Evolutionary conservation across 2,888 invertebrate genomes (phyloP), one percentile per base, ranked within the genome.

Genomic region (Spodoptera exigua): DNA sequence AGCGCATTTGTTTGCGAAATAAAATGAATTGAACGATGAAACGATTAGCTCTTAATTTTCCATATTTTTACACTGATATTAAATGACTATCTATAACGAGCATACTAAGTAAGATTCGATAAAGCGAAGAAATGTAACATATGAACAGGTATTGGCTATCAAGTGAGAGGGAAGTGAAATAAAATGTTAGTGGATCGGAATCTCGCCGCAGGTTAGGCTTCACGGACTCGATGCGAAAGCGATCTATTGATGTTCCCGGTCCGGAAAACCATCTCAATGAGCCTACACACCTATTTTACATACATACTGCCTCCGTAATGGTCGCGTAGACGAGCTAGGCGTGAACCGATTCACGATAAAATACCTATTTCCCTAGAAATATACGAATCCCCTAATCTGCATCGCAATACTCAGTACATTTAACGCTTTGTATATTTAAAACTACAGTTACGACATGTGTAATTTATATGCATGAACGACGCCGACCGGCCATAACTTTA

Each of bases 271-370:
- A 74, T 80, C 75, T 79, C 78, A 80, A 82, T 79, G 80, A 79
- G 78, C 71, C 74, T 74, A 74, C 78, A 74, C 63, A 75, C 75
- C 78, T 79, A 81, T 76, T 76, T 84, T 82, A 83, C 86, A 87
- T 87, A 84, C 79, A 84, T 79, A 85, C 84, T 81, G 82, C 81
- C 81, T 80, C 70, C 78, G 83, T 86, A 85, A 86, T 82, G 79
- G 83, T 79, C 77, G 78, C 78, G 71, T 76, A 78, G 82, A 83
- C 82, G 82, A 81, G 78, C 58, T 72, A 80, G 84, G 86, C 86
- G 86, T 82, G 82, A 85, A 83, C 83, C 81, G 80, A 85, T 83
- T 81, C 70, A 76, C 80, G 81, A 85, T 86, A 82, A 87, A 85
- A 83, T 78, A 61, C 72, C 65, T 48, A 74, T 70, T 83, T 79